A percentile compares a stretch with the other conserved stretches of the same genome.
phyloP scores from a whole-genome alignment of 2,888 invertebrate species.

The Cerastis rubricosa region DNA sequence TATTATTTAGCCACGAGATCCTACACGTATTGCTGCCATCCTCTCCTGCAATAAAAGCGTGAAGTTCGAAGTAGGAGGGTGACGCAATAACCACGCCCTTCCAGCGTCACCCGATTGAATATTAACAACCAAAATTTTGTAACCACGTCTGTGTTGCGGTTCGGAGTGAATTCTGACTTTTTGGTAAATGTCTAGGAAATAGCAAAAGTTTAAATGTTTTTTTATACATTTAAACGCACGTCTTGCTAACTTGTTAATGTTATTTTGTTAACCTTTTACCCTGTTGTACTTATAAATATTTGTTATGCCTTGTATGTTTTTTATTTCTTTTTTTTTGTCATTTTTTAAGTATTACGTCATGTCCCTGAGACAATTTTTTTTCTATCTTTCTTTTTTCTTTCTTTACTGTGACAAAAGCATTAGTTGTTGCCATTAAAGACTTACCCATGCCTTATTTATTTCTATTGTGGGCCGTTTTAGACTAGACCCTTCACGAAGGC shows the following conservation, averaged over 20 bases:
- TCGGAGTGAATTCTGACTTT: background rate
- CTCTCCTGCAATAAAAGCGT: conserved; percentile 18
- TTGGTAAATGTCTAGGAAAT: conserved; percentile 8
- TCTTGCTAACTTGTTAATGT: background rate
- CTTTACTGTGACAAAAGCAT: background rate
- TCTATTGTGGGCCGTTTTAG: background rate
- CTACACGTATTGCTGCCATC: background rate
- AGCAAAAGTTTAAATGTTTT: background rate
- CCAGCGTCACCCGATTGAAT: conserved; percentile 49
- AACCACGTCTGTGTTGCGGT: conserved; percentile 46
- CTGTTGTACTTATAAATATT: too few species aligned
- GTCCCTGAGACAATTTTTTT: too few species aligned
- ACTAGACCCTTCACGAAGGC: too few species aligned
- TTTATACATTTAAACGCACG: background rate
- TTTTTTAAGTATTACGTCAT: too few species aligned
- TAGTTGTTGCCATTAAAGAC: background rate
- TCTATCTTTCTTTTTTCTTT: too few species aligned
- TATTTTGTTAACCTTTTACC: background rate
- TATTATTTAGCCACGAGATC: background rate
- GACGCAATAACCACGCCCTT: conserved; percentile 66
- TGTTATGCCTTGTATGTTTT: too few species aligned
- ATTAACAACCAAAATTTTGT: conserved; percentile 42
- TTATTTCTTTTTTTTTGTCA: too few species aligned
- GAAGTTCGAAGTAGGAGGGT: conserved; percentile 40
- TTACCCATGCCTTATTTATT: background rate